A percentile compares a stretch with the other conserved stretches of the same genome.
phyloP scores from a whole-genome alignment of 2,113 vertebrate genomes.

The Craseonycteris thonglongyai region DNA sequence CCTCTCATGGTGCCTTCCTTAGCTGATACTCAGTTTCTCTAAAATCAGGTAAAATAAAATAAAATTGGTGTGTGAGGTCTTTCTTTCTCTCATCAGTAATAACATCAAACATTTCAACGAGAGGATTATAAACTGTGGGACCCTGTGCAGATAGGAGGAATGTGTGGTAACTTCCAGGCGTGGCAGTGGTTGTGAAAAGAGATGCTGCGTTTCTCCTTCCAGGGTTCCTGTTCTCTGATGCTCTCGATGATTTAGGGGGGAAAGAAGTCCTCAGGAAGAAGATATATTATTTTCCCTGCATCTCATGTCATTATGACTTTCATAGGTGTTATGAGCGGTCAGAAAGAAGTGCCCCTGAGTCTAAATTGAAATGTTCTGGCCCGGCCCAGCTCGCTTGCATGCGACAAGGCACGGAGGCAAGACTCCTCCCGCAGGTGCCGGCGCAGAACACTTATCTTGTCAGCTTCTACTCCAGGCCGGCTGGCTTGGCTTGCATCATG shows the following conservation, averaged over 20 bases:
- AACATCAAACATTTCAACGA: neutral
- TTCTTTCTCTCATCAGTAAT: neutral
- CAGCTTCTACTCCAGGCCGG: neutral
- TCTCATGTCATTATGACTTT: conserved; percentile 26
- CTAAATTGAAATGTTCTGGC: neutral
- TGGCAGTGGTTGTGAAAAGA: neutral
- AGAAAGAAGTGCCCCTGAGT: neutral
- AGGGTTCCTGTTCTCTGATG: neutral
- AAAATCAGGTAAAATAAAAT: neutral
- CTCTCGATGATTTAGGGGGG: neutral
- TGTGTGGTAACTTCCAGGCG: accelerated
- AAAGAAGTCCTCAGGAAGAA: neutral
- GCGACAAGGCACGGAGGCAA: neutral
- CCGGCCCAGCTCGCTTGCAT: neutral
- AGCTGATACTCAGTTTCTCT: neutral
- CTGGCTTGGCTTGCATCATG: neutral
- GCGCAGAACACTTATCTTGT: conserved; percentile 78
- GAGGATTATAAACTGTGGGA: neutral
- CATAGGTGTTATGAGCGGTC: neutral
- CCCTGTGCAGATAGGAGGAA: neutral
- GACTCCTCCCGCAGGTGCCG: neutral
- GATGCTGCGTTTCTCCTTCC: neutral
- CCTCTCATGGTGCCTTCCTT: neutral
- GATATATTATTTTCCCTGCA: conserved; percentile 26
- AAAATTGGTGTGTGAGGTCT: neutral